Evolutionary conservation across 1,140 invertebrate species (phyloP).

Genomic region (Drosophila asahinai): DNA sequence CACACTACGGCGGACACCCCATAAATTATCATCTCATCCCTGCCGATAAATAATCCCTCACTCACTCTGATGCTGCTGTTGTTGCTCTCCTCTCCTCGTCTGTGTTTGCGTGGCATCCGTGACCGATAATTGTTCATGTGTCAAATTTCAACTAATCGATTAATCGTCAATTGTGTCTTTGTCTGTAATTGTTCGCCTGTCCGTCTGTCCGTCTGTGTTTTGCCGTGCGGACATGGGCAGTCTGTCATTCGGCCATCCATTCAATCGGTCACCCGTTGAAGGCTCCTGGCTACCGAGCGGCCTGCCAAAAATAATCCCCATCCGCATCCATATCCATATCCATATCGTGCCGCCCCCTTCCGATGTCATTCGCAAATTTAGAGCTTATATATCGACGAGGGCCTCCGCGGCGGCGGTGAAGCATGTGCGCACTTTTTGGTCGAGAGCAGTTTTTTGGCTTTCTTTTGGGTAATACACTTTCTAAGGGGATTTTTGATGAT

Average conservation of each 20-base stretch:
- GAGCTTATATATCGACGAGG: constrained; percentile 13
- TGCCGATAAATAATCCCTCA: constrained; percentile 3
- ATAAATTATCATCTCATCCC: constrained; percentile 14
- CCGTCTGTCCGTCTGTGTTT: constrained; percentile 11
- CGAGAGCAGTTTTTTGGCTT: not conserved
- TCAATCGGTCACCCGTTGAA: constrained; percentile 36
- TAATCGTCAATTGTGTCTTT: constrained; percentile 52
- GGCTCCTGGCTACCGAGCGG: constrained; percentile 21
- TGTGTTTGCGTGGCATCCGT: constrained; percentile 34
- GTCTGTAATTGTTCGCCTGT: constrained; percentile 23
- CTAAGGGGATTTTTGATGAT: not conserved
- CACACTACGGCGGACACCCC: not conserved
- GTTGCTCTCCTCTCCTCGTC: not conserved
- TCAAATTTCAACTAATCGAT: constrained; percentile 69
- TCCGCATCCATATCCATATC: constrained; percentile 13
- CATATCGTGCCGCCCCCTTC: constrained; percentile 2
- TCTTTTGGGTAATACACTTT: not conserved
- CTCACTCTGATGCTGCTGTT: constrained; percentile 6
- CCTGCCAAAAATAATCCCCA: constrained; percentile 12
- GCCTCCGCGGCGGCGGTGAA: too few species aligned
- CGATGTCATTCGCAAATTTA: constrained; percentile 35
- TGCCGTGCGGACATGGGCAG: constrained; percentile 23
- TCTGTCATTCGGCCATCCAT: constrained; percentile 45
- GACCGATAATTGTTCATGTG: constrained; percentile 63
- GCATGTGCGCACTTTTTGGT: constrained; percentile 10